Conservation (phyloP, 1,140 invertebrate genomes). For the Macrobrachium nipponense region DNA sequence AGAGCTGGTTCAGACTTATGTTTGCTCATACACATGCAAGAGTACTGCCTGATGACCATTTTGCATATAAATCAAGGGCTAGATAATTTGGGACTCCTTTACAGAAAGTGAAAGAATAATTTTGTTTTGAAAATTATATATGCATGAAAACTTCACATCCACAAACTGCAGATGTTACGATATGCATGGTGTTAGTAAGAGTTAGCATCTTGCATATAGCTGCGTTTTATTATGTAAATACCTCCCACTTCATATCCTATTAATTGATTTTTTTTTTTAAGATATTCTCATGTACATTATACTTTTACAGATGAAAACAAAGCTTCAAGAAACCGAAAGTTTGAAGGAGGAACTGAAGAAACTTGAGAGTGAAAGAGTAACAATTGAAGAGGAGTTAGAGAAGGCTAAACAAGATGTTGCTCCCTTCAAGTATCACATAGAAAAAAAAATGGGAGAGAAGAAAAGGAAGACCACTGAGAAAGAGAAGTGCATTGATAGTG, state of each 20-base stretch:
- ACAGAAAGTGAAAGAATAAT: no score
- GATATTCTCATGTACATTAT: background rate
- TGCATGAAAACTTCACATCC: no score
- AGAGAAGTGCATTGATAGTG: conserved; percentile 32
- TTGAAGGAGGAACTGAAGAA: conserved; percentile 54
- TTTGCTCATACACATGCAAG: no score
- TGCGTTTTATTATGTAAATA: background rate
- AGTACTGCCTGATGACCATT: no score
- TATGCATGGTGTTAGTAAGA: no score
- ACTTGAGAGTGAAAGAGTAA: conserved; percentile 66
- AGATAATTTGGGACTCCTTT: no score
- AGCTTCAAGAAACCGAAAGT: conserved; percentile 54
- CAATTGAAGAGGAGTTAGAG: conserved; percentile 67
- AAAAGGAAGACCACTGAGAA: conserved; percentile 28
- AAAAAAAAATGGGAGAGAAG: conserved; percentile 36
- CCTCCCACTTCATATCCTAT: background rate
- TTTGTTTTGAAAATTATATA: no score
- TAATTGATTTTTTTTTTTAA: no score
- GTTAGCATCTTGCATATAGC: background rate
- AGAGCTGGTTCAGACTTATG: no score
- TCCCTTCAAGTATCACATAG: conserved; percentile 46
- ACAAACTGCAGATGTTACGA: no score
- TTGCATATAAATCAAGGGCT: no score
- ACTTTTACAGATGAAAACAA: conserved; percentile 39
- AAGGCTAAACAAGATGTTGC: conserved; percentile 22